These are phyloP conservation scores for Canis aureus DNA, from an alignment of 2,113 vertebrate genomes.

Conservation along the genomic window DNA sequence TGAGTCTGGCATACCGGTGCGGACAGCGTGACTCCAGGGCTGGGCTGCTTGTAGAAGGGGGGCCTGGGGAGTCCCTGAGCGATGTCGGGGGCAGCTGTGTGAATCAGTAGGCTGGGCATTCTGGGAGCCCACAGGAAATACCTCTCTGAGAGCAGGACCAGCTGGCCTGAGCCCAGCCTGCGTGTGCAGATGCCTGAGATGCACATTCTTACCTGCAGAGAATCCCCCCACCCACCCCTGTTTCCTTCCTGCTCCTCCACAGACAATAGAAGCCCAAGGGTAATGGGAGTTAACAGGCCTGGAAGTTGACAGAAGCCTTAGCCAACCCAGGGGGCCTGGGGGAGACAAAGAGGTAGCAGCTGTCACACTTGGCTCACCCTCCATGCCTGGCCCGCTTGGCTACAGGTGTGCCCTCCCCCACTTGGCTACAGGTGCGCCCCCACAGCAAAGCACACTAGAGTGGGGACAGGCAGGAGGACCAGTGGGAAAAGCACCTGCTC, in stretches of 20 bases:
- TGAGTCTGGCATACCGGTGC: not conserved
- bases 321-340: not conserved
- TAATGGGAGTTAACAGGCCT: not conserved
- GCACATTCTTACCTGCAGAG: not conserved
- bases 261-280: not conserved
- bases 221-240: not conserved
- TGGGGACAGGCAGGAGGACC: too few species aligned
- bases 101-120: not conserved
- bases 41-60: not conserved
- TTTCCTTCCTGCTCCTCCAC: not conserved
- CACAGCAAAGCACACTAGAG: too few species aligned
- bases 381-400: not conserved
- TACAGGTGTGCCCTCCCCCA: too few species aligned
- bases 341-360: not conserved
- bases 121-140: not conserved
- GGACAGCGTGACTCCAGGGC: too few species aligned
- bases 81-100: too few species aligned
- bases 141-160: not conserved
- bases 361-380: too few species aligned
- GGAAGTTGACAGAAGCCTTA: not conserved
- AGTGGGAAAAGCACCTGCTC: not conserved
- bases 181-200: conserved; percentile 29
- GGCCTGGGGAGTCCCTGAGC: not conserved
- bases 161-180: not conserved
- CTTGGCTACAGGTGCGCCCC: not conserved